Percentiles rank a stretch among this genome's conserved stretches.
Conservation (phyloP, 2,113 vertebrate species). For the Prionailurus bengalensis region DNA sequence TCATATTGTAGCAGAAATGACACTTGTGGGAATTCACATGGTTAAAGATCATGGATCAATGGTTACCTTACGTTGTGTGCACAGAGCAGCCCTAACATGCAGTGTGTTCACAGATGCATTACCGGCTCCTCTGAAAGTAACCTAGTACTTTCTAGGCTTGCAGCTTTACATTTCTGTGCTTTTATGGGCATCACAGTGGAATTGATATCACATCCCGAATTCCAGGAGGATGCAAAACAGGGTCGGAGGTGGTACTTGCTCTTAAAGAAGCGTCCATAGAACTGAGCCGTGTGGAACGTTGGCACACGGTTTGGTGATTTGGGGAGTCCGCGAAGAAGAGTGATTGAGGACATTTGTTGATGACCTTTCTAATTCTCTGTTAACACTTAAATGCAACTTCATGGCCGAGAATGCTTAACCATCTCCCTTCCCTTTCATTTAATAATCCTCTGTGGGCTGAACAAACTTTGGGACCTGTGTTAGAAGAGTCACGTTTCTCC, state of each 20-base stretch:
- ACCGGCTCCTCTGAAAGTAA: neutral
- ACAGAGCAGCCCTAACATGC: neutral
- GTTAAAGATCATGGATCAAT: neutral
- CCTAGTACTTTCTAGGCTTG: too few species aligned
- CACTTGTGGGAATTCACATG: neutral
- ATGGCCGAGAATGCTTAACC: neutral
- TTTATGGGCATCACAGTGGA: neutral
- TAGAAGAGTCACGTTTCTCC: neutral
- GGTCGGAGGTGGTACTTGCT: neutral
- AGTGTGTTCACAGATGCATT: rapidly evolving
- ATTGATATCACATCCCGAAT: neutral
- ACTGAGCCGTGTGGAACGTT: rapidly evolving
- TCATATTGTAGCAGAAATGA: neutral
- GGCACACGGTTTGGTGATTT: rapidly evolving
- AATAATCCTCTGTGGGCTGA: conserved; percentile 45
- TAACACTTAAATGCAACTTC: neutral
- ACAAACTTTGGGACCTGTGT: neutral
- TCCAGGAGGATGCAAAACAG: neutral
- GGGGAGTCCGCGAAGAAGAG: rapidly evolving
- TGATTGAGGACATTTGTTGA: neutral
- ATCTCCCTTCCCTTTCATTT: conserved; percentile 13
- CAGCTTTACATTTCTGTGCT: neutral
- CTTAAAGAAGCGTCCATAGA: neutral
- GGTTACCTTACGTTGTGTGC: neutral
- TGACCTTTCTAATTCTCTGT: neutral